Conservation (phyloP, 2,797 vertebrate genomes). For the Ara ararauna region DNA sequence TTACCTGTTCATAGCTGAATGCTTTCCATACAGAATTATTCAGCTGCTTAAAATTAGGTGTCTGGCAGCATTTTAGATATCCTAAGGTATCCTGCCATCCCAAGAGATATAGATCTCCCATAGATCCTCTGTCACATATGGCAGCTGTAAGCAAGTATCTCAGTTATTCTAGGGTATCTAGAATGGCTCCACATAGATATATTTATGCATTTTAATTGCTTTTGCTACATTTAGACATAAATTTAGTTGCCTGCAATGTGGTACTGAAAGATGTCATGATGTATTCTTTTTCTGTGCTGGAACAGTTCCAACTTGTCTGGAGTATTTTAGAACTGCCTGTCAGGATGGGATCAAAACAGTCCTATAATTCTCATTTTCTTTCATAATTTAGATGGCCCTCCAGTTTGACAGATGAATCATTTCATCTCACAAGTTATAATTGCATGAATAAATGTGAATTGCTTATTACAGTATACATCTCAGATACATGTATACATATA, state of each 20-base stretch:
- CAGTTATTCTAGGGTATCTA: neutral
- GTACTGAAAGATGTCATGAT: neutral
- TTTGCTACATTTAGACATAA: neutral
- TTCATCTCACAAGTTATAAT: neutral
- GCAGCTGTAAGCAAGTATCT: neutral
- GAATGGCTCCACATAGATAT: neutral
- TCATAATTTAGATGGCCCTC: neutral
- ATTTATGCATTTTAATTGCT: neutral
- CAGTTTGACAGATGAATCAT: neutral
- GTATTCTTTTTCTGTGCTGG: neutral
- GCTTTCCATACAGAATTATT: neutral
- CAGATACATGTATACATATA: neutral
- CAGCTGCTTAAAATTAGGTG: neutral
- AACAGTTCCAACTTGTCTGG: neutral
- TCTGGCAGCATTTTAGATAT: neutral
- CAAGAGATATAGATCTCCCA: neutral
- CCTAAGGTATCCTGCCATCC: neutral
- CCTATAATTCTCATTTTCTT: neutral
- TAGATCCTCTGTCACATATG: neutral
- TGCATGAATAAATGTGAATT: neutral
- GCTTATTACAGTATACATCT: neutral
- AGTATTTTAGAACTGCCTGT: neutral
- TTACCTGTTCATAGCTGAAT: neutral
- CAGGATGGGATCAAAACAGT: neutral
- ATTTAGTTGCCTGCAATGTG: neutral